Conservation (phyloP, 92 coral and sea anemone species). For the Epizoanthus scotinus region DNA sequence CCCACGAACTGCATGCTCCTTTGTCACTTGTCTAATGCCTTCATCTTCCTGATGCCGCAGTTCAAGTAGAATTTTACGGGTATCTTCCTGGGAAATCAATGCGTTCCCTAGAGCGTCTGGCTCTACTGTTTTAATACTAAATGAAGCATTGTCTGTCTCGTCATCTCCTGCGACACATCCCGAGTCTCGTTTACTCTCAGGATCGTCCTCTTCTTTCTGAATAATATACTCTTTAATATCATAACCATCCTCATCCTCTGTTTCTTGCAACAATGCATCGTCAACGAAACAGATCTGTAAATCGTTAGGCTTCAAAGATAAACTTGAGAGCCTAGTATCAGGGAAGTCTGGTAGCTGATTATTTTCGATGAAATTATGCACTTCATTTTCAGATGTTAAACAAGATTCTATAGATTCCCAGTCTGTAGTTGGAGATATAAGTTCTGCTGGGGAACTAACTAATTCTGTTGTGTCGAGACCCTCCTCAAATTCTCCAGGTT, state of each 20-base stretch:
- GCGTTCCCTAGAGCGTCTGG: conserved; percentile 76
- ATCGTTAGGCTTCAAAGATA: conserved; percentile 80
- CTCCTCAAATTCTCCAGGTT: conserved; percentile 51
- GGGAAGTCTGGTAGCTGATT: conserved; percentile 68
- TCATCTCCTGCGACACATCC: conserved; percentile 96
- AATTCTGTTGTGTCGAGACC: conserved; percentile 60
- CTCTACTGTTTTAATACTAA: conserved; percentile 85
- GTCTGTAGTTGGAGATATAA: conserved; percentile 95
- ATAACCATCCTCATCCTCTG: conserved; percentile 83
- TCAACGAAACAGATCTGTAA: conserved; percentile 93
- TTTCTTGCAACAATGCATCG: conserved; percentile 78
- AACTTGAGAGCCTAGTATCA: conserved; percentile 66
- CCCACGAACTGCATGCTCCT: conserved; percentile 53
- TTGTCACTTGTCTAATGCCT: conserved; percentile 41
- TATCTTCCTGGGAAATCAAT: conserved; percentile 76
- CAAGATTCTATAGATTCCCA: conserved; percentile 98
- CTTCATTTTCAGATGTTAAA: conserved; percentile 77
- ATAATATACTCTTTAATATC: conserved; percentile 90
- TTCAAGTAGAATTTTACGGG: conserved; percentile 84
- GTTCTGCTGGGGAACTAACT: conserved; percentile 75
- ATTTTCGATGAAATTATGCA: conserved; percentile 59
- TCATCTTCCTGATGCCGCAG: conserved; percentile 68
- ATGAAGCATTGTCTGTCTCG: conserved; percentile 70
- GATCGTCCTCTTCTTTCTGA: conserved; percentile 71
- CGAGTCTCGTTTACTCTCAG: conserved; percentile 91